Base-by-base conservation (phyloP, 1,140 invertebrate species). In the Aphis craccivora region DNA sequence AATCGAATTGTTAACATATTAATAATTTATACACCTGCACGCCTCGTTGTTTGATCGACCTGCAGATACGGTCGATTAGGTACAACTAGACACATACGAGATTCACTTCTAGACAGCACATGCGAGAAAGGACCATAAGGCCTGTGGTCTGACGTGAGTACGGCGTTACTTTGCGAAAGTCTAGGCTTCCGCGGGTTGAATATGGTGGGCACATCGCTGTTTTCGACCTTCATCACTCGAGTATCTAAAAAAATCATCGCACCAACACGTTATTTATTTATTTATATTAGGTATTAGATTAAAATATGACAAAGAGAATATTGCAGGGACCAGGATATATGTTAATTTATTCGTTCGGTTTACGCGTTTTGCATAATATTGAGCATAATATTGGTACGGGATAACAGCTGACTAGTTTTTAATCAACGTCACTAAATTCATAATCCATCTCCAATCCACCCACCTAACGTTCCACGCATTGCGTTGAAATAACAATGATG, bases 101-200 rank as follows among this genome's bases (percentile, higher is more conserved):
- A 93, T 86, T 93, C 48, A 37, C 91, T 93, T 35, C 81, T 81
- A 81, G 91, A 93, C 35, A 93, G 25, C 23, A 93, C 91, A 37
- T 93, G 91, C 67, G 91, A 93, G 40, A 93, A 93, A 8, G 45
- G 91, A 86, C 91, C 91, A 40, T 84, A 84, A 9, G 91, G 76
- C 23, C 81, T 35, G 48, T 93, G 91, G 48, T 93, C 91, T 30
- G 91, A 93, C n/a, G 91, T 93, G 48, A 93, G 37, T 35, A 93
- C 91, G 22, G 91, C 91, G 30, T 93, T 93, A 7, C 91, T 93
- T 51, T 93, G 91, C 25, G 91, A 93, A 51, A 93, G 51, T 40
- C 91, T 93, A 7, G 91, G 91, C 81, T 94, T 94, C 11, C 67
- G 83, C 6, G 93, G 93, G 67, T 94, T 94, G 60, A 92, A 94